These are phyloP conservation scores for Trididemnum miniatum DNA, from an alignment of 23 tunicate species.

Conservation along the genomic window DNA sequence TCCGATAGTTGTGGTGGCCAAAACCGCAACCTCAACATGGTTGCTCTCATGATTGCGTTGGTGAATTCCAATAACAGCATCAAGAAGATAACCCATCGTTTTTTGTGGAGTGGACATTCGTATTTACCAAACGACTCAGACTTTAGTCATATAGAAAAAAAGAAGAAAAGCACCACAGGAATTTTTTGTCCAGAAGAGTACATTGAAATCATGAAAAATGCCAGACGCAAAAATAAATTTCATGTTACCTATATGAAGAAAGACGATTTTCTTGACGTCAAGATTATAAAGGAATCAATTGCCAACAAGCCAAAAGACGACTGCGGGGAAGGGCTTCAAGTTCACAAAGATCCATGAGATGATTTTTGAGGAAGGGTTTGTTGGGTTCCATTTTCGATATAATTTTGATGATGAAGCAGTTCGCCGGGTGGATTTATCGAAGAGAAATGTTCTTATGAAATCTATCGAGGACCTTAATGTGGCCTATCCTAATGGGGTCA, in stretches of 20 bases:
- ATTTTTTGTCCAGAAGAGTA: background rate
- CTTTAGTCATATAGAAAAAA: constrained; percentile 6
- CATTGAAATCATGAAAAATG: background rate
- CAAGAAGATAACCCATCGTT: constrained; percentile 3
- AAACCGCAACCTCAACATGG: constrained; percentile 9
- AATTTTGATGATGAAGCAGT: too few species aligned
- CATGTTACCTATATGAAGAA: background rate
- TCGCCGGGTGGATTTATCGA: too few species aligned
- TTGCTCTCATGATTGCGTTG: background rate
- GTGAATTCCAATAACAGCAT: background rate
- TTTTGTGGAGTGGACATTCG: constrained; percentile 14
- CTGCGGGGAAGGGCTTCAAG: background rate
- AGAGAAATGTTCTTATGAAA: too few species aligned
- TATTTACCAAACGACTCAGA: constrained; percentile 19
- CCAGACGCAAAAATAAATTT: background rate
- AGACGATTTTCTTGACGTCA: background rate
- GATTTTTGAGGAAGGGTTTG: background rate
- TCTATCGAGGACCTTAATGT: too few species aligned
- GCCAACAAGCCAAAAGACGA: background rate
- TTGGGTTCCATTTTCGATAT: background rate
- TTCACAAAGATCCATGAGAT: background rate
- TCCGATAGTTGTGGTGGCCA: constrained; percentile 17
- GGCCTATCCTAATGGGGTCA: too few species aligned
- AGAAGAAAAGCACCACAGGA: background rate
- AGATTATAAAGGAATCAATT: background rate